These are phyloP conservation scores for Sphaerodactylus townsendi DNA, from an alignment of 2,113 vertebrate genomes.

Conservation along the genomic window DNA sequence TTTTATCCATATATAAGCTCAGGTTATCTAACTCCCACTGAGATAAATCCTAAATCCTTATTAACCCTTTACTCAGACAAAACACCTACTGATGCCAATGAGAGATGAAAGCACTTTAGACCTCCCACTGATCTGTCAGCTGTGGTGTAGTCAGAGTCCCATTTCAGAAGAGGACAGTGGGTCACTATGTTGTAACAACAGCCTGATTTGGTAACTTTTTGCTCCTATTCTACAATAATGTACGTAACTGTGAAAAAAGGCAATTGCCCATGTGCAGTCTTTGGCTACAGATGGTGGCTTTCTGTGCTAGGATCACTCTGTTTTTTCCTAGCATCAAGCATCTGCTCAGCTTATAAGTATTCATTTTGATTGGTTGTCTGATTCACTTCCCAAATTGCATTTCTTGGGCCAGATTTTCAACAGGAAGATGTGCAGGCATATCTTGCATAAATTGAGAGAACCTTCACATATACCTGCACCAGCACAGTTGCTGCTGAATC, in stretches of 20 bases:
- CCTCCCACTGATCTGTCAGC: background rate
- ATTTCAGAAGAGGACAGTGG: conserved; percentile 6
- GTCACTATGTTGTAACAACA: background rate
- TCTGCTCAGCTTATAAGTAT: background rate
- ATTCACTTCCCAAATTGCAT: background rate
- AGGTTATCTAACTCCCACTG: conserved; percentile 1
- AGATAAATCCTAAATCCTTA: conserved; percentile 13
- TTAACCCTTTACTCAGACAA: conserved; percentile 21
- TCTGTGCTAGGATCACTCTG: background rate
- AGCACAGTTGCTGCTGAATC: too few species aligned
- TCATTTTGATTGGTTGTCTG: background rate
- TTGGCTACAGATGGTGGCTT: background rate
- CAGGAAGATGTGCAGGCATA: background rate
- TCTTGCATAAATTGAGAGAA: background rate
- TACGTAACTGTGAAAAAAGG: background rate
- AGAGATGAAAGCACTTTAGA: background rate
- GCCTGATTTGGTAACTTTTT: background rate
- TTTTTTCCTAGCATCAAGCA: background rate
- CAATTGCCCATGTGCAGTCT: background rate
- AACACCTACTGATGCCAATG: conserved; percentile 2
- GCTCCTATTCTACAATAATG: background rate
- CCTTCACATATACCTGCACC: background rate
- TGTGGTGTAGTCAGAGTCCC: background rate
- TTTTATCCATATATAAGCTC: background rate
- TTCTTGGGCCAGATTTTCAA: background rate